Conservation (phyloP, 2,113 vertebrate species). For the Panurus biarmicus region DNA sequence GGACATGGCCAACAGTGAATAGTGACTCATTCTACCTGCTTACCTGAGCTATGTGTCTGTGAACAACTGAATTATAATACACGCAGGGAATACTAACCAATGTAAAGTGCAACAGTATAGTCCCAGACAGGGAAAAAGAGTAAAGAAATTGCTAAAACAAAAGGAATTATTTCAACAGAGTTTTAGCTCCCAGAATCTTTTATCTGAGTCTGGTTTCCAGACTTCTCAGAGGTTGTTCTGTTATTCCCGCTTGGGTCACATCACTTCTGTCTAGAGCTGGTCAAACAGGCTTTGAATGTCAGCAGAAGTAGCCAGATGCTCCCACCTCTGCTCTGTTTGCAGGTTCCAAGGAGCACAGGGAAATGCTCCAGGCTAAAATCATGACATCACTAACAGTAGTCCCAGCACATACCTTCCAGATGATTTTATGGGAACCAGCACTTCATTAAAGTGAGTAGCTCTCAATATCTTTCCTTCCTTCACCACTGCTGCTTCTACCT, state of each 20-base stretch:
- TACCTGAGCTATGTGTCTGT: neutral
- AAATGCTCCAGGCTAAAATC: neutral
- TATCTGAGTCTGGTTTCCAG: neutral
- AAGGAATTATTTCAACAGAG: neutral
- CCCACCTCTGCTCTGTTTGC: neutral
- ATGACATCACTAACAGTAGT: neutral
- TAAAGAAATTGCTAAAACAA: neutral
- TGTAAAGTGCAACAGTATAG: neutral
- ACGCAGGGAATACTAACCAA: neutral
- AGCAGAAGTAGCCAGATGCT: neutral
- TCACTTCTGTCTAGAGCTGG: neutral
- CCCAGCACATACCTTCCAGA: neutral
- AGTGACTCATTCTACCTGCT: neutral
- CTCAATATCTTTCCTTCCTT: neutral
- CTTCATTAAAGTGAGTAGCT: neutral
- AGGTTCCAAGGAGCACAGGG: neutral
- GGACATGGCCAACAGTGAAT: neutral
- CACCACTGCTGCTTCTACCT: neutral
- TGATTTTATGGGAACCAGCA: neutral
- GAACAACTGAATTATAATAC: neutral
- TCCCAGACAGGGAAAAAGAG: neutral
- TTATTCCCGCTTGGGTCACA: neutral
- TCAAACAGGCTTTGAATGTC: neutral
- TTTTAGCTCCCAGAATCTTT: neutral
- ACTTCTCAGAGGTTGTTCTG: neutral